Base-by-base conservation (phyloP, 2,888 invertebrate species). In the Anticlea derivata region DNA sequence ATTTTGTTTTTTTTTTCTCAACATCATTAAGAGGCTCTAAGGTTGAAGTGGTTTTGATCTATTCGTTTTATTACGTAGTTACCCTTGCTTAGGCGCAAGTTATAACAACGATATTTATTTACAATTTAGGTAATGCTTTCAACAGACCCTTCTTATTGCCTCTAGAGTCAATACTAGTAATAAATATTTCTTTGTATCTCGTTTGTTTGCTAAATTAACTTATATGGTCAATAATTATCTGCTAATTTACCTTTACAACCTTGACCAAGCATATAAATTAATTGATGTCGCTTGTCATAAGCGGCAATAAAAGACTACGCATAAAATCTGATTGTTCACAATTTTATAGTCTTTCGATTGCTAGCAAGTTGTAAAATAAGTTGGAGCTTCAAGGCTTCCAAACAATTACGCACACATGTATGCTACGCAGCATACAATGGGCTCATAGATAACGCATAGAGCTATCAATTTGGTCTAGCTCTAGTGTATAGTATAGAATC, bases 31-130 rank as follows among this genome's bases (percentile, higher is more conserved):
- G 66, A 71, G 63, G 69, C 61, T 70, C 72, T 76, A 76, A 89
- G 85, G 85, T 80, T 85, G 79, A 59, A 75, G 55, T 70, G 37
- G 73, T 78, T 80, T 83, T 79, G 72, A 76, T 73, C 75, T 81
- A 83, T 83, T 80, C 78, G 75, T 81, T 88, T 86, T 83, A 88
- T 88, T 77, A 82, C 73, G 83, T 68, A 66, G 86, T 87, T 87
- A 81, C 83, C 88, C 88, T 89, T 87, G 87, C n/a, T n/a, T n/a
- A n/a, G n/a, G n/a, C n/a, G n/a, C n/a, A n/a, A n/a, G n/a, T 17
- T 17, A 4, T 76, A 58, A 73, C 58, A 72, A 70, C 71, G 68
- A 76, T 75, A 71, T 68, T 72, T 70, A 72, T 74, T 74, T 73
- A 73, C 68, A 65, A 63, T 66, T 65, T 70, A 40, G 22, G 22